phyloP scores from a whole-genome alignment of 2,888 invertebrate species.

The Drosophila buzzatii region DNA sequence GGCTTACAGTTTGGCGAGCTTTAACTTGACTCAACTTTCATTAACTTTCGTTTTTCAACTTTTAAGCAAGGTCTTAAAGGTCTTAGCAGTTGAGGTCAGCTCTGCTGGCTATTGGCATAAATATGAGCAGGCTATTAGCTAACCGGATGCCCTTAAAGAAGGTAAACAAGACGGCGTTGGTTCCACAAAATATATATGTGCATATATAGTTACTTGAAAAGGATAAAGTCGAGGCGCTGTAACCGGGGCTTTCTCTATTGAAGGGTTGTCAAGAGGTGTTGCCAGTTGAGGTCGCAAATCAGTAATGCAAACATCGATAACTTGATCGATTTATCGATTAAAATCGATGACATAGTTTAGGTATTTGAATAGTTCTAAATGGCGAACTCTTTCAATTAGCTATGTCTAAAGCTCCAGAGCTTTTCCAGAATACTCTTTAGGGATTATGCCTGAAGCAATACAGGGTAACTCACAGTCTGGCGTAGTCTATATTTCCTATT shows the following conservation, averaged over 20 bases:
- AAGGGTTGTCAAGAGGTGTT: too few species aligned
- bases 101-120: neutral
- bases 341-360: too few species aligned
- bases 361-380: too few species aligned
- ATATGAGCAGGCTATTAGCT: neutral
- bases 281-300: too few species aligned
- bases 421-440: too few species aligned
- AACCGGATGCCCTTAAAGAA: neutral
- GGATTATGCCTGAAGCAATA: too few species aligned
- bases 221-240: neutral
- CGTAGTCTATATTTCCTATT: too few species aligned
- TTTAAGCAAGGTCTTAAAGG: neutral
- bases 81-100: neutral
- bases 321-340: neutral
- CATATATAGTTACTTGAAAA: neutral
- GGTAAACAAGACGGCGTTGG: neutral
- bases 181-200: neutral
- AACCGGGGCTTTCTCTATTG: neutral
- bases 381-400: too few species aligned
- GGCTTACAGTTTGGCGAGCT: slow-evolving; percentile 45
- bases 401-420: too few species aligned
- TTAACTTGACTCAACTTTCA: slow-evolving; percentile 12
- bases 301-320: neutral
- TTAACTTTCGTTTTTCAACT: slow-evolving; percentile 4
- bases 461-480: too few species aligned